These are phyloP conservation scores for Rachycentron canadum DNA, from an alignment of 2,797 vertebrate genomes.

Conservation along the genomic window DNA sequence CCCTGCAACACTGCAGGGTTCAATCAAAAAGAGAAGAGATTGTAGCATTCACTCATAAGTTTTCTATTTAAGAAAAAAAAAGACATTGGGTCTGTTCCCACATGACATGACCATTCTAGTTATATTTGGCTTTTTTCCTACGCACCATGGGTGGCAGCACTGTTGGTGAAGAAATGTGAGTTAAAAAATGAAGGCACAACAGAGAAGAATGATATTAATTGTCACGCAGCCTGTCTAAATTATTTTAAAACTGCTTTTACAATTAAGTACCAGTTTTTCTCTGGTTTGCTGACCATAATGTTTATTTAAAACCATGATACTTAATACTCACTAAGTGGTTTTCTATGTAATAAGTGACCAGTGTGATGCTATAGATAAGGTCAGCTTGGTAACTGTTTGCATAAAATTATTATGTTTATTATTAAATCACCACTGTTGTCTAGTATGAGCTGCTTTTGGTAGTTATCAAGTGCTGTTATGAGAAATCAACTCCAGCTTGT, in stretches of 20 bases:
- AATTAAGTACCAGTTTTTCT: constrained; percentile 1
- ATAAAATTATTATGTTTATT: neutral
- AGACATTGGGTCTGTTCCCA: constrained; percentile 19
- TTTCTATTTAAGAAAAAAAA: constrained; percentile 10
- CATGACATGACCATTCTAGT: constrained; percentile 24
- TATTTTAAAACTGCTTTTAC: constrained; percentile 8
- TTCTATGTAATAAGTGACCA: neutral
- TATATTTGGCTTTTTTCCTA: constrained; percentile 28
- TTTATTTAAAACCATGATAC: neutral
- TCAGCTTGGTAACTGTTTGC: neutral
- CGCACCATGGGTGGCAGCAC: constrained; percentile 27
- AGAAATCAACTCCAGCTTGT: constrained; percentile 37
- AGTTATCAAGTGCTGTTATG: constrained; percentile 17
- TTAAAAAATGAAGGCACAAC: constrained; percentile 27
- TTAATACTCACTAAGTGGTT: neutral
- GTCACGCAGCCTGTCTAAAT: neutral
- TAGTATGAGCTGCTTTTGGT: constrained; percentile 3
- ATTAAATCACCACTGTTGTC: neutral
- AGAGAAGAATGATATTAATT: constrained; percentile 17
- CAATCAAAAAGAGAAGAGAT: neutral
- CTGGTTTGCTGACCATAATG: neutral
- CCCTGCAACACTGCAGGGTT: constrained; percentile 14
- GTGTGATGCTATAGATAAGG: neutral
- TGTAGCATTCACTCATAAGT: constrained; percentile 21
- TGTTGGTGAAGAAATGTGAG: constrained; percentile 19